A percentile compares a stretch with the other conserved stretches of the same genome.
Conservation (phyloP, 2,888 invertebrate species). For the Hypselothyrea guttata region DNA sequence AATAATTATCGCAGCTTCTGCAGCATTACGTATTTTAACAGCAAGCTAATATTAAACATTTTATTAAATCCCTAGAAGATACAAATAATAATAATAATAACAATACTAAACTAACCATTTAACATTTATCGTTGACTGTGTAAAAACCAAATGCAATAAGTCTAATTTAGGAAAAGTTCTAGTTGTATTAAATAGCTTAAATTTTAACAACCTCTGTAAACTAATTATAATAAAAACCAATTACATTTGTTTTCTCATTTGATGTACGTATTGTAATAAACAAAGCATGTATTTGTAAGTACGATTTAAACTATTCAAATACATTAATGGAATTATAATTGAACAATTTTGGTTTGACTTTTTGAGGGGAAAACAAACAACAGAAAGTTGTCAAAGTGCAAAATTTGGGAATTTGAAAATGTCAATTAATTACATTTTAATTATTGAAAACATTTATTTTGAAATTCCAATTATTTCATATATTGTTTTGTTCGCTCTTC, state of each 20-base stretch:
- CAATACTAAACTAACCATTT: slow-evolving; percentile 15
- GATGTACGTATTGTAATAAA: slow-evolving; percentile 36
- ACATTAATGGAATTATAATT: too few species aligned
- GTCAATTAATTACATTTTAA: too few species aligned
- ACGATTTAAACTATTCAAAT: background rate
- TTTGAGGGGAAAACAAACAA: slow-evolving; percentile 26
- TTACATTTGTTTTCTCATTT: slow-evolving; percentile 48
- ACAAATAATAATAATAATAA: too few species aligned
- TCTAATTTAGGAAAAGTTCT: slow-evolving; percentile 45
- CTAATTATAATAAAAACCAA: slow-evolving; percentile 50
- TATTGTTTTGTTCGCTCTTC: too few species aligned
- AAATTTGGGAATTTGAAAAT: too few species aligned
- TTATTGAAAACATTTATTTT: too few species aligned
- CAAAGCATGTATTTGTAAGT: slow-evolving; percentile 17
- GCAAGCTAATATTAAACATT: slow-evolving; percentile 22
- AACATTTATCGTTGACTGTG: slow-evolving; percentile 47
- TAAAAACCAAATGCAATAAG: slow-evolving; percentile 55
- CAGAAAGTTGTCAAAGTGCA: slow-evolving; percentile 32
- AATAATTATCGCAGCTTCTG: slow-evolving; percentile 27
- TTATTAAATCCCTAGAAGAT: too few species aligned
- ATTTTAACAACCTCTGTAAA: slow-evolving; percentile 57
- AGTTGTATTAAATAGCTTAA: slow-evolving; percentile 59
- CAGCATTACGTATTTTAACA: slow-evolving; percentile 17
- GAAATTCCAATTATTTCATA: too few species aligned
- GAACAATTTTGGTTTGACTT: too few species aligned